Evolutionary conservation across 1,140 invertebrate species (phyloP), one percentile per base, ranked within the genome.

Genomic region (Leptopilina boulardi): DNA sequence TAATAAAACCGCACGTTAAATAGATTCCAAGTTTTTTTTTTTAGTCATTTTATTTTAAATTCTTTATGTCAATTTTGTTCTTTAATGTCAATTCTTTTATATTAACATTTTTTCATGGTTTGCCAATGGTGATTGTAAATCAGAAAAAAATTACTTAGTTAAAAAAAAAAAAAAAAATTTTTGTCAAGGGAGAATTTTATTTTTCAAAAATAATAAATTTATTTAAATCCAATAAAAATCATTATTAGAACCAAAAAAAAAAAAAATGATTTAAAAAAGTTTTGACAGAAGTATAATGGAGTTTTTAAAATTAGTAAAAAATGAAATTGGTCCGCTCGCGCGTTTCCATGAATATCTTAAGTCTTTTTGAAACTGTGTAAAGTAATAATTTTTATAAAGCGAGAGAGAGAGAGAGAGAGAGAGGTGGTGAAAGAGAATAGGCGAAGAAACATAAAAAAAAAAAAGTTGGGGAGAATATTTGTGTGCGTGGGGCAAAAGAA

Each of bases 321-420:
- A 66, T 66, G 23, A 66, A 66, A 66, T 30, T 66, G 23, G 13
- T 23, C 56, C 56, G 13, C 0, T 3, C 4, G 11, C 23, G 2
- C 11, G 56, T 66, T 66, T 66, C 56, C 23, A 66, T 66, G 56
- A 66, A 66, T 66, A 66, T 38, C 71, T 21, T 30, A 18, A 21
- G 73, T 56, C 56, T 66, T 23, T 72, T 42, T 73, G 59, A 56
- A 47, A 71, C 71, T 82, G 75, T 78, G 80, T 85, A 85, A 86
- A 86, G 82, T 83, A 86, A 83, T 84, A 84, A 85, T 77, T 79
- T n/a, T 86, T 83, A 83, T 71, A 76, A 71, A 75, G 79, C 51
- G n/a, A n/a, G n/a, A n/a, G n/a, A n/a, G n/a, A n/a, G n/a, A n/a
- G n/a, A 75, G 59, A 8, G 8, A 21, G 56, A 76, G 44, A 42